Percentiles rank a stretch among this genome's conserved stretches.
phyloP scores from a whole-genome alignment of 1,140 invertebrate genomes.

The Orchesella cincta region DNA sequence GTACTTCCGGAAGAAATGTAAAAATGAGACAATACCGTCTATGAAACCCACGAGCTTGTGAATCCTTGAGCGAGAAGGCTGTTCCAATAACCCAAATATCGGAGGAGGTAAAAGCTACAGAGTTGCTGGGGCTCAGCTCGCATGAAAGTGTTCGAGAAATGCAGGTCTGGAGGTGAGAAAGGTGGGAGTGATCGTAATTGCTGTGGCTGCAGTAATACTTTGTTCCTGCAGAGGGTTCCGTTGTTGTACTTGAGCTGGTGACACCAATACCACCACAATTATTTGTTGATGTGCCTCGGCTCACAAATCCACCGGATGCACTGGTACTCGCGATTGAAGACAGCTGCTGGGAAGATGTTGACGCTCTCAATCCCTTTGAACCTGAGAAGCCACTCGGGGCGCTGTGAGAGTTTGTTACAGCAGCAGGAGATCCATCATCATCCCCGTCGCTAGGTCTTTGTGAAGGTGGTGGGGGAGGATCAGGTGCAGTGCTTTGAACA shows the following conservation, averaged over 20 bases:
- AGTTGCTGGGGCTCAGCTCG: slow-evolving; percentile 49
- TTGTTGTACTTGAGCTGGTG: slow-evolving; percentile 24
- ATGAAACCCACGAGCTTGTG: slow-evolving; percentile 49
- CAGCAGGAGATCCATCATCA: slow-evolving; percentile 8
- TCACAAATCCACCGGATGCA: neutral
- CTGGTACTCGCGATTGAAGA: neutral
- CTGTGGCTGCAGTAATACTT: slow-evolving; percentile 49
- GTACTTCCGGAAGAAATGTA: slow-evolving; percentile 46
- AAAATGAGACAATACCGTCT: slow-evolving; percentile 47
- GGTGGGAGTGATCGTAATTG: slow-evolving; percentile 50
- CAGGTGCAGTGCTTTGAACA: slow-evolving; percentile 38
- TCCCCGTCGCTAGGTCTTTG: neutral
- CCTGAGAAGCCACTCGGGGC: neutral
- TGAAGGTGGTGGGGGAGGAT: slow-evolving; percentile 29
- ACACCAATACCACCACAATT: slow-evolving; percentile 5
- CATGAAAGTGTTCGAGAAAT: slow-evolving; percentile 48
- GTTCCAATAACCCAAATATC: slow-evolving; percentile 51
- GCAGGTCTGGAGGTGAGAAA: slow-evolving; percentile 48
- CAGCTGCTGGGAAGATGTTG: slow-evolving; percentile 1
- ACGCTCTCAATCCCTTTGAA: neutral
- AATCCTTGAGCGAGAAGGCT: slow-evolving; percentile 48
- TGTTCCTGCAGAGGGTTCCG: slow-evolving; percentile 36
- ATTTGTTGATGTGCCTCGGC: neutral
- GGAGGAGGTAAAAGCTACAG: slow-evolving; percentile 48
- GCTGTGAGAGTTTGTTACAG: neutral